Evolutionary conservation across 2,888 invertebrate genomes (phyloP), one percentile per base, ranked within the genome.

Genomic region (Drosophila pseudotalamancana): DNA sequence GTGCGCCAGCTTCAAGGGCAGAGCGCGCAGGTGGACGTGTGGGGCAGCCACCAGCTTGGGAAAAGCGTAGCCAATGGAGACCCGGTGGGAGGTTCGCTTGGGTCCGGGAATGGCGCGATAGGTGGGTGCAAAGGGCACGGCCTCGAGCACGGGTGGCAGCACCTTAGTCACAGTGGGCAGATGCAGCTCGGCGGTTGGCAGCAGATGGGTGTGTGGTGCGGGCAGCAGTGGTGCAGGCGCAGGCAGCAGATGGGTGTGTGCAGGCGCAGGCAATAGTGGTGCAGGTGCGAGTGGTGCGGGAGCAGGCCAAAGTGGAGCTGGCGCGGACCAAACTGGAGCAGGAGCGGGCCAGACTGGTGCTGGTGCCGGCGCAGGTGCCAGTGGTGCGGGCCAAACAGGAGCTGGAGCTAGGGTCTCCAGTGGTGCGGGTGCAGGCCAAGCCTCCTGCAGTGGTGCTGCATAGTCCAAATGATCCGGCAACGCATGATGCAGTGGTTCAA

Each of bases 71-170:
- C 90, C 90, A 1, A 90, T 53, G 27, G 91, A 89, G 0, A 90
- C 73, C 1, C 89, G 89, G 21, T 90, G 89, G 1, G 89, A 87
- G 21, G 91, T 91, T 19, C 88, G 89, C 50, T 89, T 89, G 6
- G 90, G 90, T 14, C 90, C 90, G 6, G 87, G 86, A 14, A 89
- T 89, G 4, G 86, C 91, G 5, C 91, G 90, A 40, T 90, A 90
- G 12, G 63, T 75, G 19, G 85, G 83, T 0, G 79, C 65, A 37
- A 89, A 79, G 1, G 87, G 86, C n/a, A 88, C 48, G 0, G 90
- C 61, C 34, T 90, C 90, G 3, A 77, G 54, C 0, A 88, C 61
- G 1, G 71, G 83, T 4, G 83, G 86, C 48, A 86, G 23, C 25
- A 82, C 60, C 18, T 82, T 81, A 0, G 81, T 84, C 1, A 84